Evolutionary conservation across 92 coral and sea anemone species (phyloP).

Genomic region (Parazoanthus swiftii): DNA sequence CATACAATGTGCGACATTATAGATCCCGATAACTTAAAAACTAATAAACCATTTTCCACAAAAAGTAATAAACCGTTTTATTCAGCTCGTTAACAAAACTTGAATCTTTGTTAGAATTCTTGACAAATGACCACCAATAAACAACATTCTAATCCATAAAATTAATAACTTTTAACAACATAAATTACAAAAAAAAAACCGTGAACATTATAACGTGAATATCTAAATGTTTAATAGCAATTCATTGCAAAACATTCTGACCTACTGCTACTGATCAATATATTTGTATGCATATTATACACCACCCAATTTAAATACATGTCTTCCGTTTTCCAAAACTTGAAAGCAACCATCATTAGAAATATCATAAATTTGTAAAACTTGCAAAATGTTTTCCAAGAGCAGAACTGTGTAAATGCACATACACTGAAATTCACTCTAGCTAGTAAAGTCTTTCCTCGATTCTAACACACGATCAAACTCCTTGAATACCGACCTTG

Average conservation of each 20-base stretch:
- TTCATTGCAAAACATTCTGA: not conserved
- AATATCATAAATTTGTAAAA: too few species aligned
- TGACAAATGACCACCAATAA: too few species aligned
- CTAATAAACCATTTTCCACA: not conserved
- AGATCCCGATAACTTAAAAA: not conserved
- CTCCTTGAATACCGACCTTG: not conserved
- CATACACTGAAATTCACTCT: not conserved
- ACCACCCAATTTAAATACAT: too few species aligned
- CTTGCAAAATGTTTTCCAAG: not conserved
- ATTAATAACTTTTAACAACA: too few species aligned
- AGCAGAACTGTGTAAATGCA: not conserved
- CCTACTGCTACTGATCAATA: not conserved
- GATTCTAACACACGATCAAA: not conserved
- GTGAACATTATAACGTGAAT: too few species aligned
- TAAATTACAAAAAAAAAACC: too few species aligned
- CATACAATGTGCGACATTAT: too few species aligned
- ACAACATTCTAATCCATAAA: not conserved
- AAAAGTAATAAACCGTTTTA: too few species aligned
- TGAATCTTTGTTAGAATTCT: too few species aligned
- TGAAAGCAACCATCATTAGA: not conserved
- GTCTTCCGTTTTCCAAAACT: not conserved
- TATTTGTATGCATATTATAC: not conserved
- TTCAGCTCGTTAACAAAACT: not conserved
- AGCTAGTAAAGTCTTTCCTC: not conserved
- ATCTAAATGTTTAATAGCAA: too few species aligned